These are phyloP conservation scores for Beris chalybata DNA, from an alignment of 2,888 invertebrate species.

Conservation along the genomic window DNA sequence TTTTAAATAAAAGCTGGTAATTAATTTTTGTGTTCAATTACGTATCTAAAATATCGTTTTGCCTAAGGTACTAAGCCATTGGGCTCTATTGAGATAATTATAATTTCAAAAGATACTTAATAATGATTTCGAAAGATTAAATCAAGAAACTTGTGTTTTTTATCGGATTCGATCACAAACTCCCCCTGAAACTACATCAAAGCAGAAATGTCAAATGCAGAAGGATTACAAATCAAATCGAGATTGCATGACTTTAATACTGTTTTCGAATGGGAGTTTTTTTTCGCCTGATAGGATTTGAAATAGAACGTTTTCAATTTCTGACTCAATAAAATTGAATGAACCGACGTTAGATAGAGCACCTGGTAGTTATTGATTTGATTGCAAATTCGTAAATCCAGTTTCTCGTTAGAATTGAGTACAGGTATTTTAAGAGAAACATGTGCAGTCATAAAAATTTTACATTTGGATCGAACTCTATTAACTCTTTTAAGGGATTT, in stretches of 20 bases:
- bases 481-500: no score
- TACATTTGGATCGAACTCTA: no score
- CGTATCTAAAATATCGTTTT: no score
- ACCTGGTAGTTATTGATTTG: conserved; percentile 28
- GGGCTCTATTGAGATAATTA: no score
- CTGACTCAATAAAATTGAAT: conserved; percentile 26
- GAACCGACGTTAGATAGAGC: background rate
- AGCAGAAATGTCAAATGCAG: conserved; percentile 38
- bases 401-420: no score
- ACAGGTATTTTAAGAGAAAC: no score
- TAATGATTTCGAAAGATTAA: conserved; percentile 11
- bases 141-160: conserved; percentile 25
- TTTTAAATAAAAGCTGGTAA: no score
- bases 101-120: no score
- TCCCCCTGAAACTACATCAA: conserved; percentile 32
- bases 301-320: conserved; percentile 13
- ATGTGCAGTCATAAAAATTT: no score
- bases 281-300: conserved; percentile 6
- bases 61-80: no score
- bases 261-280: conserved; percentile 9
- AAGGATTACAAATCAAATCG: conserved; percentile 36
- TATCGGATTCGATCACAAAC: conserved; percentile 19
- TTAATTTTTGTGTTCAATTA: no score
- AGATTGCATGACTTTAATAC: conserved; percentile 26
- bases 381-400: no score